Evolutionary conservation across 2,888 invertebrate species (phyloP).

Genomic region (Strigamia crassipes): DNA sequence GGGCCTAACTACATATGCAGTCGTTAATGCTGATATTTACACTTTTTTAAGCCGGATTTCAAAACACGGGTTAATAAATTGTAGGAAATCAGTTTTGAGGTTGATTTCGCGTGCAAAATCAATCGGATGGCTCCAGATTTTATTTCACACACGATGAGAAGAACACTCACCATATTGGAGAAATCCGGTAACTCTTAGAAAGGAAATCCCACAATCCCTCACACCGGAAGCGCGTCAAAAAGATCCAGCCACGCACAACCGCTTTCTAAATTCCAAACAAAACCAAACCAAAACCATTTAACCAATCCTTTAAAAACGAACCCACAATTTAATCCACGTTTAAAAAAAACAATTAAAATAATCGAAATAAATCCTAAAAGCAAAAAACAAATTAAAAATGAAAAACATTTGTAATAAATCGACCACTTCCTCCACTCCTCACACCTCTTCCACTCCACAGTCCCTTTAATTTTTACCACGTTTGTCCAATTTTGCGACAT

Average conservation of each 20-base stretch:
- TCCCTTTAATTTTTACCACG: neutral
- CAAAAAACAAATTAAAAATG: neutral
- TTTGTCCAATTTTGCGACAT: neutral
- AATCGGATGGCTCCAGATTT: neutral
- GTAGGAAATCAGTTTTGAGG: neutral
- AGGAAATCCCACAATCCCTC: neutral
- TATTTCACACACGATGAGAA: neutral
- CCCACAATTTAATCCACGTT: neutral
- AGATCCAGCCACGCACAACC: neutral
- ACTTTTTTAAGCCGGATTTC: neutral
- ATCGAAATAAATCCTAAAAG: neutral
- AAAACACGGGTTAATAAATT: neutral
- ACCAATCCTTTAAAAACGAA: too few relatives aligned
- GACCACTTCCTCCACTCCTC: neutral
- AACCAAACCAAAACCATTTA: too few relatives aligned
- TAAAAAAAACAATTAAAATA: neutral
- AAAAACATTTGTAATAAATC: neutral
- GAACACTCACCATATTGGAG: neutral
- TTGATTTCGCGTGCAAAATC: neutral
- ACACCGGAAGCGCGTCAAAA: neutral
- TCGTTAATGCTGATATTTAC: neutral
- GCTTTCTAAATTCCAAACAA: too few relatives aligned
- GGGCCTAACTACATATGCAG: neutral
- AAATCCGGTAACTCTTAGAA: neutral
- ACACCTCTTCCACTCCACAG: neutral